These are phyloP conservation scores for Aselliscus stoliczkanus DNA, from an alignment of 2,797 vertebrate genomes.

Conservation along the genomic window DNA sequence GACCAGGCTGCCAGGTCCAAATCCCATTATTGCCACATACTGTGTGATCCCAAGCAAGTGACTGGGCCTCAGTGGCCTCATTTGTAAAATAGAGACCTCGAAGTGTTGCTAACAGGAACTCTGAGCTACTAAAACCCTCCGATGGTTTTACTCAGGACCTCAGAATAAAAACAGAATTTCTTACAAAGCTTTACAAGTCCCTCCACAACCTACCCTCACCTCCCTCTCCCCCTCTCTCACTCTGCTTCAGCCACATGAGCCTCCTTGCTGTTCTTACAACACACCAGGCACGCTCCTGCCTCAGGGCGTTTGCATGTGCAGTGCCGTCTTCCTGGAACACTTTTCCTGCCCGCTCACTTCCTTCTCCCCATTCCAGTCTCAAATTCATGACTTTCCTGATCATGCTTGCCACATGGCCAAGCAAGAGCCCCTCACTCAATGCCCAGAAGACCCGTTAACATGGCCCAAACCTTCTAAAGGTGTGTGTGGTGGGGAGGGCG, in stretches of 20 bases:
- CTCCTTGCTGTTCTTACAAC: background rate
- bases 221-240: accelerated
- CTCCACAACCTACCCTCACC: background rate
- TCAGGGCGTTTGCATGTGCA: background rate
- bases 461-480: background rate
- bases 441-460: background rate
- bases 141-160: background rate
- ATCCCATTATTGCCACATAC: background rate
- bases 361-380: background rate
- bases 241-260: background rate
- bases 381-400: background rate
- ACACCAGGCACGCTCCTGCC: background rate
- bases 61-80: background rate
- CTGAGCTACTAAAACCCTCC: background rate
- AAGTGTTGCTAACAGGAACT: background rate
- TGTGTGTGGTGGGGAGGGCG: too few relatives aligned
- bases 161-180: background rate
- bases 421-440: background rate
- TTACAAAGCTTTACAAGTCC: background rate
- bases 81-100: background rate
- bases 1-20: background rate
- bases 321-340: background rate
- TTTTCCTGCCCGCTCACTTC: background rate
- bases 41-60: background rate
- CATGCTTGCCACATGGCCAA: accelerated